Base-by-base conservation (phyloP, 2,113 vertebrate genomes). In the Takifugu bimaculatus region DNA sequence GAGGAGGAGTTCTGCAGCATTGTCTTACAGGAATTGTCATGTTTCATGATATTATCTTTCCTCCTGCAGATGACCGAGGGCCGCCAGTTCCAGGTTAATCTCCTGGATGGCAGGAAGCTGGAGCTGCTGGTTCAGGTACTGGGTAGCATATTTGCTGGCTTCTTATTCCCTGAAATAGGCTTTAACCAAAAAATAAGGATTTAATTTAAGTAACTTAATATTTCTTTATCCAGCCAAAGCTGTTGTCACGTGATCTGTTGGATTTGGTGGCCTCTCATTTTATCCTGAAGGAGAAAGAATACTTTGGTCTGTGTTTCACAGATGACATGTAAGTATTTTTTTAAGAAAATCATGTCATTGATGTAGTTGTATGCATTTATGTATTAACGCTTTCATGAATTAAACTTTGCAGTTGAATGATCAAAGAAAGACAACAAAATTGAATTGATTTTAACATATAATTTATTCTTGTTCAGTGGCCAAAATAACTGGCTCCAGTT, bases 271-370 rank as follows among this genome's bases (percentile, higher is more conserved):
- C 96, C 2, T 99, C 97, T 0, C 97, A 99, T 87, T 98, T 98
- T 79, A 98, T 92, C 87, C 90, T 99, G 57, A 99, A 99, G 73
- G 97, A 99, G 80, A 99, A 99, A 73, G 97, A 99, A 52, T 99
- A 97, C 79, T 99, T 99, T 88, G 97, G 97, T 71, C 92, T 99
- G 84, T 94, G 91, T 0, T 99, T 94, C 74, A 89, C 92, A 43
- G 93, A 98, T 89, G 95, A 97, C 68, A 95, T 90, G 97, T 98
- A 88, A 93, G 96, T 73, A 35, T 3, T 52, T 68, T 59, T 60
- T 20, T 5, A 13, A 27, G 6, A 12, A 26, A 25, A 12, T 6
- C 5, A 2, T 26, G 20, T 10, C 3, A 1, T 5, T 5, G 26
- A 25, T 9, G 50, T 10, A 26, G 20, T 11, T 43, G 5, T 25